These are phyloP conservation scores for Cinara cedri DNA, from an alignment of 2,888 invertebrate genomes.

Conservation along the genomic window DNA sequence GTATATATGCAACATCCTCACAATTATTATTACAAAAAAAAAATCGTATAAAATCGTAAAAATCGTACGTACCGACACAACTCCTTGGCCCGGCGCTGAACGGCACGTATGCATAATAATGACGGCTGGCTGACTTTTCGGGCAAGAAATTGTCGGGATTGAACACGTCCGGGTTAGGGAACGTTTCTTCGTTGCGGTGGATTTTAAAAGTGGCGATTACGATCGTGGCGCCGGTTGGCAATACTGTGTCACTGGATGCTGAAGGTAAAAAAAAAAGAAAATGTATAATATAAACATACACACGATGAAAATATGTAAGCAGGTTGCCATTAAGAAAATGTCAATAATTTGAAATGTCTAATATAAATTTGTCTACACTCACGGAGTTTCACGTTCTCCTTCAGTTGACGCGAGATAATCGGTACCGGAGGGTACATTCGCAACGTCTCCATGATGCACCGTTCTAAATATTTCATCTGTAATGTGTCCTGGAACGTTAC, in stretches of 20 bases:
- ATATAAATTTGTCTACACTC: conserved; percentile 61
- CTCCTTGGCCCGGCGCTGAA: conserved; percentile 84
- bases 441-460: conserved; percentile 80
- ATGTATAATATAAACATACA: neutral
- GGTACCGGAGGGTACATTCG: conserved; percentile 83
- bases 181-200: conserved; percentile 75
- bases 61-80: conserved; percentile 71
- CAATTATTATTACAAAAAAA: too few relatives aligned
- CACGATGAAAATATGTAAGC: too few relatives aligned
- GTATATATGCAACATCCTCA: too few relatives aligned
- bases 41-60: neutral
- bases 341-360: too few relatives aligned
- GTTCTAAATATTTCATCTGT: conserved; percentile 85
- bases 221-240: conserved; percentile 76
- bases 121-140: conserved; percentile 77
- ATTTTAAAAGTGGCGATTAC: conserved; percentile 72
- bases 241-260: conserved; percentile 71
- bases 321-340: too few relatives aligned
- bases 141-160: conserved; percentile 87
- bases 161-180: conserved; percentile 77
- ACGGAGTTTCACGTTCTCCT: conserved; percentile 75
- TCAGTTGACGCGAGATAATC: conserved; percentile 75
- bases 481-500: conserved; percentile 81
- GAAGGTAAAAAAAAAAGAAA: conserved; percentile 29
- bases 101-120: conserved; percentile 81